A percentile compares a stretch with the other conserved stretches of the same genome.
These are phyloP conservation scores for Halichoerus grypus DNA, from an alignment of 2,113 vertebrate species.

Conservation along the genomic window DNA sequence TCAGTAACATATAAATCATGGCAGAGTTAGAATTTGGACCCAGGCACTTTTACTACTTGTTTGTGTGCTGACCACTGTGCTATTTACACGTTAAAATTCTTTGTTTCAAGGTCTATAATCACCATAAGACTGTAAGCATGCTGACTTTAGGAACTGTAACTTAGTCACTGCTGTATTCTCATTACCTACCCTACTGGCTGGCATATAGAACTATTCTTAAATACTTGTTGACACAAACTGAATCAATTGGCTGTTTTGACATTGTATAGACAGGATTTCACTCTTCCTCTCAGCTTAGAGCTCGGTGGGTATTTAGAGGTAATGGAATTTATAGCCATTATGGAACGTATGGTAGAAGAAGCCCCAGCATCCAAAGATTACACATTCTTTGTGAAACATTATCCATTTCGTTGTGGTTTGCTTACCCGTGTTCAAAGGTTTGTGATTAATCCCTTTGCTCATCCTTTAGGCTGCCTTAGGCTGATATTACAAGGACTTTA, in stretches of 20 bases:
- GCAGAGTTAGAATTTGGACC: not conserved
- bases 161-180: not conserved
- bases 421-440: constrained; percentile 67
- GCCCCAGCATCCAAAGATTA: constrained; percentile 43
- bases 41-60: not conserved
- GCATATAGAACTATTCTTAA: not conserved
- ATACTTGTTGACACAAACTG: constrained; percentile 43
- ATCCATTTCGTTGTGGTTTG: constrained; percentile 69
- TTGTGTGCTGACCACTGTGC: not conserved
- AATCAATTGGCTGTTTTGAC: not conserved
- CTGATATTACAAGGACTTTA: constrained; percentile 63
- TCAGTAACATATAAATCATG: not conserved
- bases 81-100: not conserved
- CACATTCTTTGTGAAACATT: constrained; percentile 72
- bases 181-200: not conserved
- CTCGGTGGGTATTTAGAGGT: constrained; percentile 62
- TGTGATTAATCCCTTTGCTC: constrained; percentile 72
- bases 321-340: constrained; percentile 65
- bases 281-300: constrained; percentile 49
- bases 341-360: constrained; percentile 62
- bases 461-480: constrained; percentile 52
- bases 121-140: not conserved
- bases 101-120: not conserved
- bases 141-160: not conserved
- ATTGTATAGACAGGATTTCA: constrained; percentile 20